These are phyloP conservation scores for Panthera uncia DNA, from an alignment of 2,113 vertebrate species.

Conservation along the genomic window DNA sequence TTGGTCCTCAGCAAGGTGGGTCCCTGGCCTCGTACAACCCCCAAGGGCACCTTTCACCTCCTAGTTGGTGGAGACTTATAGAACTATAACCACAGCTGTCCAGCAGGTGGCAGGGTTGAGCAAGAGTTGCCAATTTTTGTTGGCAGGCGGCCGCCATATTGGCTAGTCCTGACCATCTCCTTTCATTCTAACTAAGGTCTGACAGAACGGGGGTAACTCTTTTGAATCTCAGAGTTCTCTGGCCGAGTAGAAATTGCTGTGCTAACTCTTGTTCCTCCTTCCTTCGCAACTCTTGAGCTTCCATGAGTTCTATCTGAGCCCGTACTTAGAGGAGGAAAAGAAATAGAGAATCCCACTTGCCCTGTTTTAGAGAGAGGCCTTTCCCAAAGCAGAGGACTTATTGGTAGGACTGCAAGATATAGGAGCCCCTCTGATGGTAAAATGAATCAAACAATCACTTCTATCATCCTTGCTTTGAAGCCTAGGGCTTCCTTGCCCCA, in stretches of 20 bases:
- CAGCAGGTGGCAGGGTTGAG: slow-evolving; percentile 44
- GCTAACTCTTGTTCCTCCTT: neutral
- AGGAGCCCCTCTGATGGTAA: neutral
- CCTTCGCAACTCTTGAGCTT: neutral
- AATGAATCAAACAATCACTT: neutral
- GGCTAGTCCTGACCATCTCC: neutral
- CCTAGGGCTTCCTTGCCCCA: rapidly evolving
- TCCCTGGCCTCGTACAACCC: rapidly evolving
- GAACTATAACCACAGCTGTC: neutral
- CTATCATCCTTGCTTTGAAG: neutral
- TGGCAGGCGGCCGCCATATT: neutral
- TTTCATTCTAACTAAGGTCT: neutral
- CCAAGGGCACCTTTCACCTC: rapidly evolving
- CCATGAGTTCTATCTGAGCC: neutral
- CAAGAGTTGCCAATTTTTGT: neutral
- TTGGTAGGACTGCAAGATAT: neutral
- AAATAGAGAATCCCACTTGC: neutral
- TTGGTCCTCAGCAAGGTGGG: slow-evolving; percentile 96
- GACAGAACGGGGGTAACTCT: rapidly evolving
- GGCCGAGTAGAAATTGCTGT: neutral
- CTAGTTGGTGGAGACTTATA: rapidly evolving
- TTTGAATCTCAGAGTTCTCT: neutral
- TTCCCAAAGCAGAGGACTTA: neutral
- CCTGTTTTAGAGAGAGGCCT: neutral
- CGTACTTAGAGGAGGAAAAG: neutral